phyloP scores from a whole-genome alignment of 2,888 invertebrate genomes.

The Drosophila recens region DNA sequence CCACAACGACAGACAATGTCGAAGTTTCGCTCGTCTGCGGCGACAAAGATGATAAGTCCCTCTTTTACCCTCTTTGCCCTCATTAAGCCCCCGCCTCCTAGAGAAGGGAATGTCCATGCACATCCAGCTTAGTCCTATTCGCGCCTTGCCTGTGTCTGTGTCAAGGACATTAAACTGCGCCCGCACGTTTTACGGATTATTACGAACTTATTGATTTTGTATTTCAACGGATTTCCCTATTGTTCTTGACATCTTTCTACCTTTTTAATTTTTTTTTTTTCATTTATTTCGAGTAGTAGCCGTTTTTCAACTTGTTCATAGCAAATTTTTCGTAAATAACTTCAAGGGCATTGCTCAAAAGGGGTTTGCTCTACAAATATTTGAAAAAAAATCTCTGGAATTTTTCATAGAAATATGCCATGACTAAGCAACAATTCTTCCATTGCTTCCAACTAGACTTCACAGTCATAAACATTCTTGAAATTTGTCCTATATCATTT shows the following conservation, averaged over 20 bases:
- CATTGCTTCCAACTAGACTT: neutral
- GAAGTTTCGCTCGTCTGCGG: constrained; percentile 18
- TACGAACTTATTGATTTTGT: constrained; percentile 51
- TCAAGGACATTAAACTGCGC: constrained; percentile 70
- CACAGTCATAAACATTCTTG: neutral
- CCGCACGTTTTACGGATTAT: constrained; percentile 33
- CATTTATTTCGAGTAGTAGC: neutral
- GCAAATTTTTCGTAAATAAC: neutral
- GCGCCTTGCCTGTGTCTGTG: constrained; percentile 45
- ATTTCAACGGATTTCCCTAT: constrained; percentile 29
- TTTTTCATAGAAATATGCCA: neutral
- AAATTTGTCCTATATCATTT: constrained; percentile 1
- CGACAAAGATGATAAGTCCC: constrained; percentile 34
- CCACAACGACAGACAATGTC: constrained; percentile 31
- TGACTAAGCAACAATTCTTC: neutral
- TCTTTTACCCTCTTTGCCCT: neutral
- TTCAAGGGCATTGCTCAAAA: neutral
- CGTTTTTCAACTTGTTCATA: neutral
- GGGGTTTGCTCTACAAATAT: too few relatives aligned
- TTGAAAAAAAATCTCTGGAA: neutral
- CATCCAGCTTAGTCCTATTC: constrained; percentile 7
- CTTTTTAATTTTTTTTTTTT: neutral
- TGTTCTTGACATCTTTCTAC: constrained; percentile 3
- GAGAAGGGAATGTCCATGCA: constrained; percentile 1
- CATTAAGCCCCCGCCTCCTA: neutral